Base-by-base conservation (phyloP, 2,888 invertebrate species). In the Netelia virgata region DNA sequence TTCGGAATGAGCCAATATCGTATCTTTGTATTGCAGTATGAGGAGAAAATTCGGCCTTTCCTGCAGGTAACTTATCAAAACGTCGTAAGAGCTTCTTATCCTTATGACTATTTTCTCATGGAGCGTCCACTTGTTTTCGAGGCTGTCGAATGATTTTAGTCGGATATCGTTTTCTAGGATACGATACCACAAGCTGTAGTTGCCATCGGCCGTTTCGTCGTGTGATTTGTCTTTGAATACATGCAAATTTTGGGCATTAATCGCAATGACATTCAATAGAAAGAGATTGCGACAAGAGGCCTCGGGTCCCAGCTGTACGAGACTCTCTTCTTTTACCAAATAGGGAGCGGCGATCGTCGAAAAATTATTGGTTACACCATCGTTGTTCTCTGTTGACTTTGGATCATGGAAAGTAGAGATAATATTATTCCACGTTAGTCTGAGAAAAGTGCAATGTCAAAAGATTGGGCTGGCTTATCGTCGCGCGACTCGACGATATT, bases 261-360 rank as follows among this genome's bases (percentile, higher is more conserved):
- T 95, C 20, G 96, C 94, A 43, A 94, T 93, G 41, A 96, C 94
- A 85, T 94, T 95, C 3, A 96, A 93, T 0, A 95, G 88, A 90
- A 95, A 96, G 80, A 93, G 86, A 69, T 92, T 91, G 10, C 88
- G 85, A 72, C 92, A 93, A 28, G 81, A 87, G 8, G 90, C 86
- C 72, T 89, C 59, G n/a, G 93, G 90, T 1, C 94, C 94, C 36
- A 94, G 87, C 85, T 94, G 94, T 82, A 94, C 92, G 10, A 93
- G 87, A 70, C 89, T 87, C 79, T 93, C 92, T 18, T 93, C 91
- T 36, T 88, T 84, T 41, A 91, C 74, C 43, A 93, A 83, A 63
- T 84, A 85, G 16, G 87, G 87, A 5, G 59, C 23, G 1, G 73
- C 69, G 18, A 81, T 36, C 1, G 36, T 20, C 16, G 64, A 23